phyloP scores from a whole-genome alignment of 1,140 invertebrate genomes.

The Bombus superbus region DNA sequence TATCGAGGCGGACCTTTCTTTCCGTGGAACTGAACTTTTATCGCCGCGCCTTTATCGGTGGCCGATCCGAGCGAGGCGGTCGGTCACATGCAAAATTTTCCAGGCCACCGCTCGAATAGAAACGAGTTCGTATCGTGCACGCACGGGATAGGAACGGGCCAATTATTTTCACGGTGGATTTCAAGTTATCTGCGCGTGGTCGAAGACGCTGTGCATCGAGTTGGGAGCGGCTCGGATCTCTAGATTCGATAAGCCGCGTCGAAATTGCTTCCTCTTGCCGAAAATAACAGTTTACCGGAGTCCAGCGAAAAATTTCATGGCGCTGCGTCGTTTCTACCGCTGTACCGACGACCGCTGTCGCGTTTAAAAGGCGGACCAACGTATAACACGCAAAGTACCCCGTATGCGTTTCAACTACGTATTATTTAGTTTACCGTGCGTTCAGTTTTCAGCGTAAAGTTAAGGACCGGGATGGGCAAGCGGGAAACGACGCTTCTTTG shows the following conservation, averaged over 20 bases:
- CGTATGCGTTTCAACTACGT: too few relatives aligned
- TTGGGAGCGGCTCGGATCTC: background rate
- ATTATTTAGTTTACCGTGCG: too few relatives aligned
- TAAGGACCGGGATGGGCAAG: too few relatives aligned
- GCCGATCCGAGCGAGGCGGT: background rate
- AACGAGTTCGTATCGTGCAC: background rate
- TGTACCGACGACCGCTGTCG: too few relatives aligned
- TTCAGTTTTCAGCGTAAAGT: too few relatives aligned
- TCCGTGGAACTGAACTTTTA: background rate
- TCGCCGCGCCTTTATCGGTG: background rate
- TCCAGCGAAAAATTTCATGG: background rate
- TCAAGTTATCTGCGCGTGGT: background rate
- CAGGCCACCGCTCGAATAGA: background rate
- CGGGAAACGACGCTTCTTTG: too few relatives aligned
- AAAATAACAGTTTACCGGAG: background rate
- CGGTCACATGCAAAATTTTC: background rate
- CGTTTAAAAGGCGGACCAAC: too few relatives aligned
- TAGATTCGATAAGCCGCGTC: background rate
- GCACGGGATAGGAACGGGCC: background rate
- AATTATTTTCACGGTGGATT: slow-evolving; percentile 47
- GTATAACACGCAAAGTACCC: too few relatives aligned
- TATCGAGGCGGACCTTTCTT: background rate
- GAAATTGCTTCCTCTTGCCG: background rate
- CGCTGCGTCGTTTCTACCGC: background rate
- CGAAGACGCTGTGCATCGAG: background rate